Conservation (phyloP, 2,113 vertebrate genomes). For the Megalops atlanticus region DNA sequence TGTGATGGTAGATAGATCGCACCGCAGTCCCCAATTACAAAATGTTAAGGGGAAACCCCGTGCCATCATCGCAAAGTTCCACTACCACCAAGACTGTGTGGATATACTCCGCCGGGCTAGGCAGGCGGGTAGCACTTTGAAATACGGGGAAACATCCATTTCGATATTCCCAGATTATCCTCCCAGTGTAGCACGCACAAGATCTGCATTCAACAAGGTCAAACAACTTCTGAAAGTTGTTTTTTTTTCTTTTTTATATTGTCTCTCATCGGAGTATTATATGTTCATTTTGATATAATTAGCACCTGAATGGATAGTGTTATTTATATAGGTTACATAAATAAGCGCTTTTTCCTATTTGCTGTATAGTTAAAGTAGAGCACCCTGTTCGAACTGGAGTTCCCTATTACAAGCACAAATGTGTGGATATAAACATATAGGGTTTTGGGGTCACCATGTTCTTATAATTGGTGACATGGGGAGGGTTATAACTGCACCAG, state of each 20-base stretch:
- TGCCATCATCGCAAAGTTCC: background rate
- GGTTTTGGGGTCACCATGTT: too few species aligned
- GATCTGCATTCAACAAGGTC: background rate
- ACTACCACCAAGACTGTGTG: constrained; percentile 17
- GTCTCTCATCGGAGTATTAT: too few species aligned
- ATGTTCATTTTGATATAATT: too few species aligned
- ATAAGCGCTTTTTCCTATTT: too few species aligned
- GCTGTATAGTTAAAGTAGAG: too few species aligned
- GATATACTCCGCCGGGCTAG: background rate
- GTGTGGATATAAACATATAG: too few species aligned
- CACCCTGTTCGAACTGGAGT: too few species aligned
- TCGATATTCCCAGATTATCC: background rate
- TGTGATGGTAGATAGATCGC: background rate
- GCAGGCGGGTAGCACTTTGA: background rate
- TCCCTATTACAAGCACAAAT: too few species aligned
- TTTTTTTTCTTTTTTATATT: background rate
- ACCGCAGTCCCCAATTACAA: background rate
- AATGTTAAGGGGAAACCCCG: background rate
- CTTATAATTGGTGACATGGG: too few species aligned
- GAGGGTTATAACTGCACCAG: too few species aligned
- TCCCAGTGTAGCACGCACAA: background rate
- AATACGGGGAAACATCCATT: background rate
- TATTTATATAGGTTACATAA: too few species aligned
- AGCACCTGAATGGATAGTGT: too few species aligned
- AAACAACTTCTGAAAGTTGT: background rate